These are phyloP conservation scores for Gracilinanus agilis DNA, from an alignment of 2,113 vertebrate species.

Conservation along the genomic window DNA sequence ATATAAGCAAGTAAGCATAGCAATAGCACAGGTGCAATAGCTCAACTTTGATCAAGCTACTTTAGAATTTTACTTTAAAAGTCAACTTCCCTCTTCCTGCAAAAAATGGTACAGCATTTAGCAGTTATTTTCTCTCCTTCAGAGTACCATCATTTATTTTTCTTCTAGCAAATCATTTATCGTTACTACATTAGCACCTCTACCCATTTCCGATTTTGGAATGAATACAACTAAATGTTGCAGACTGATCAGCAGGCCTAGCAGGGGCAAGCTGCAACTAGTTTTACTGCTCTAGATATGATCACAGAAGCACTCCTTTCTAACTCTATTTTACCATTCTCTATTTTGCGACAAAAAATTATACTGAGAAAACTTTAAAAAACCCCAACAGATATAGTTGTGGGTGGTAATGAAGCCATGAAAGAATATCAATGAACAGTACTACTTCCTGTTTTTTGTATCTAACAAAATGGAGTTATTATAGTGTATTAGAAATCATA, in stretches of 20 bases:
- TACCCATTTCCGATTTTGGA: conserved; percentile 48
- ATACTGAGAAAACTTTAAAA: conserved; percentile 43
- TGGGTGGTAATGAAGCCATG: background rate
- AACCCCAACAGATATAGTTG: background rate
- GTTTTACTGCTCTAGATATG: conserved; percentile 37
- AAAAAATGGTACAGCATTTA: background rate
- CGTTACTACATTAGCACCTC: conserved; percentile 35
- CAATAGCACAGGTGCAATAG: background rate
- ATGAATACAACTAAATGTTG: conserved; percentile 55
- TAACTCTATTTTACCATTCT: conserved; percentile 56
- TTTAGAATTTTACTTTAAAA: background rate
- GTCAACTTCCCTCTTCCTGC: background rate
- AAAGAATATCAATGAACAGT: conserved; percentile 37
- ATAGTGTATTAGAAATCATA: conserved; percentile 59
- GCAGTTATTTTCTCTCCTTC: conserved; percentile 15
- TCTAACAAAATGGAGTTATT: conserved; percentile 63
- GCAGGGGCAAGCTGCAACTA: conserved; percentile 63
- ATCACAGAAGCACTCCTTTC: conserved; percentile 60
- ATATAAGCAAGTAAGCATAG: background rate
- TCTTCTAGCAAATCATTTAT: conserved; percentile 41
- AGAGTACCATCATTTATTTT: background rate
- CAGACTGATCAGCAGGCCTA: conserved; percentile 46
- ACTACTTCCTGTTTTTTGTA: conserved; percentile 70
- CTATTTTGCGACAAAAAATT: conserved; percentile 15
- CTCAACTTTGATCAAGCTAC: background rate